phyloP scores from a whole-genome alignment of 2,797 vertebrate species.

The Malurus leucopterus region DNA sequence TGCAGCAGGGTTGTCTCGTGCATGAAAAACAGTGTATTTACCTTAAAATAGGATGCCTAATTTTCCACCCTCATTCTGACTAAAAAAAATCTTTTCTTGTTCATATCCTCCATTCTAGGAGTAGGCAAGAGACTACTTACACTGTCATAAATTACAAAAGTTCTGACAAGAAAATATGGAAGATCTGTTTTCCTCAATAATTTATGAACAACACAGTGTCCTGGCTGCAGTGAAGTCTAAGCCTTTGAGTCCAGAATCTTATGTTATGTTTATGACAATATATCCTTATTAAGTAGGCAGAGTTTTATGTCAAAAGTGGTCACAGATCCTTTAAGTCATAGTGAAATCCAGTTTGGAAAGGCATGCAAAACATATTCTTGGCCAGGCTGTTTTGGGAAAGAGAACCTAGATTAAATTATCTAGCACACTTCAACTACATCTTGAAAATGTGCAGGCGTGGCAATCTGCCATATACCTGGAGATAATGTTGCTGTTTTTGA shows the following conservation, averaged over 20 bases:
- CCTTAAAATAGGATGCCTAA: neutral
- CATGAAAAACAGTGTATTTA: neutral
- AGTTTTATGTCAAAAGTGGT: neutral
- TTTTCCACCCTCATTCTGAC: neutral
- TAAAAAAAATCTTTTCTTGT: neutral
- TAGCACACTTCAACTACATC: neutral
- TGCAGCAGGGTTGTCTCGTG: neutral
- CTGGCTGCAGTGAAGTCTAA: neutral
- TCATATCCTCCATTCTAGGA: neutral
- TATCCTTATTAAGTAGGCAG: neutral
- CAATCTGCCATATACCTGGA: neutral
- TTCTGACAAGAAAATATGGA: neutral
- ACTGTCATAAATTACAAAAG: neutral
- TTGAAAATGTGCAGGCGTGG: neutral
- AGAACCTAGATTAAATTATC: neutral
- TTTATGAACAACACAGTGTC: neutral
- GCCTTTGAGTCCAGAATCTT: neutral
- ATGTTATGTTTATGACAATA: neutral
- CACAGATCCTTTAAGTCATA: neutral
- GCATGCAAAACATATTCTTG: rapidly evolving
- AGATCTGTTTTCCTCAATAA: neutral
- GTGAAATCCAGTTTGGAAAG: neutral
- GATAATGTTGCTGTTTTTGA: neutral
- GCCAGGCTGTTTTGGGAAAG: rapidly evolving
- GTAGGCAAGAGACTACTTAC: neutral